These are phyloP conservation scores for Cairina moschata DNA, from an alignment of 2,113 vertebrate species.

Conservation along the genomic window DNA sequence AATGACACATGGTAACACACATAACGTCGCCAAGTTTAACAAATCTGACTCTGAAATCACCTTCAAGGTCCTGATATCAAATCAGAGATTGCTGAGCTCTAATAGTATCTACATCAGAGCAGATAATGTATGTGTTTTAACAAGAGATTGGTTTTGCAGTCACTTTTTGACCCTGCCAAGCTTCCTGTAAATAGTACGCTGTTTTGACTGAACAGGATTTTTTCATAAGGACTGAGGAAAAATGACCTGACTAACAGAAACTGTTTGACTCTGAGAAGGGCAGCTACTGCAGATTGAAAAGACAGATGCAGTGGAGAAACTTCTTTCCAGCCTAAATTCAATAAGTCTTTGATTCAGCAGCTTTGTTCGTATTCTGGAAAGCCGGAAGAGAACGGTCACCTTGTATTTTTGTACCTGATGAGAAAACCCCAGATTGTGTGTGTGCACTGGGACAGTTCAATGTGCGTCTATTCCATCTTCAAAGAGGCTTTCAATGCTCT, in stretches of 20 bases:
- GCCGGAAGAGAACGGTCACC: conserved; percentile 52
- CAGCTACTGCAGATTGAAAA: not conserved
- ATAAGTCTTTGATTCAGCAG: not conserved
- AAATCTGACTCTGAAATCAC: conserved; percentile 53
- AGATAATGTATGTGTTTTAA: conserved; percentile 22
- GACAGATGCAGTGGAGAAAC: conserved; percentile 15
- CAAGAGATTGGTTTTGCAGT: not conserved
- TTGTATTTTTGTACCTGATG: conserved; percentile 57
- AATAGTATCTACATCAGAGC: not conserved
- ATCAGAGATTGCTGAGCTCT: not conserved
- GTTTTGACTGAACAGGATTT: conserved; percentile 32
- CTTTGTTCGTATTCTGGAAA: conserved; percentile 49
- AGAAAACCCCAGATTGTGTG: conserved; percentile 57
- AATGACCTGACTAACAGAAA: not conserved
- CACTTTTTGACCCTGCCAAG: conserved; percentile 45
- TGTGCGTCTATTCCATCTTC: conserved; percentile 55
- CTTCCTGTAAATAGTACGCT: conserved; percentile 18
- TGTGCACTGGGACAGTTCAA: conserved; percentile 62
- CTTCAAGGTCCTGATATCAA: conserved; percentile 30
- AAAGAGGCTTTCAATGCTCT: conserved; percentile 68
- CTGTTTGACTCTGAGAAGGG: not conserved
- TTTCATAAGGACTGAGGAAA: conserved; percentile 34
- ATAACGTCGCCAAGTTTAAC: conserved; percentile 13
- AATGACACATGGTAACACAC: conserved; percentile 29
- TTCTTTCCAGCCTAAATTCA: conserved; percentile 20